Evolutionary conservation across 2,113 vertebrate species (phyloP).

Genomic region (Pimephales promelas): DNA sequence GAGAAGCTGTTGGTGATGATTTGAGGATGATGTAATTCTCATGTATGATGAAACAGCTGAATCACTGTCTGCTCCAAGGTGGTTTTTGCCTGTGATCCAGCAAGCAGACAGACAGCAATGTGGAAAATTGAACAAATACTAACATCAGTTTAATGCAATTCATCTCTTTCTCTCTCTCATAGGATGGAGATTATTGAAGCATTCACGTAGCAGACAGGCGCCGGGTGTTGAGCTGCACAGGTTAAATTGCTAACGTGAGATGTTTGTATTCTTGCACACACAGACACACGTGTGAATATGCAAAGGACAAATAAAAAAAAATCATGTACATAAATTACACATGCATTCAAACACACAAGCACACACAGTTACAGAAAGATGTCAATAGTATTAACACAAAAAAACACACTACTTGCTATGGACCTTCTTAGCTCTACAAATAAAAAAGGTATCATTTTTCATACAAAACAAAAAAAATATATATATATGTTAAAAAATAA

Average conservation of each 20-base stretch:
- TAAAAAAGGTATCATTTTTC: conserved; percentile 44
- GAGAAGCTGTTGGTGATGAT: background rate
- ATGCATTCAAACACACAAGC: background rate
- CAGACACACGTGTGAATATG: conserved; percentile 53
- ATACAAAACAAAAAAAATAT: conserved; percentile 69
- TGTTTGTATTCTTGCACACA: conserved; percentile 40
- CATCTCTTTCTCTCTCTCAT: conserved; percentile 46
- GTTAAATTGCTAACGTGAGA: conserved; percentile 45
- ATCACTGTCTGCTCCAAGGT: background rate
- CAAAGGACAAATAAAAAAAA: conserved; percentile 15
- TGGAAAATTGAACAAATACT: background rate
- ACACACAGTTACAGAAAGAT: background rate
- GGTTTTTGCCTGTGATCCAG: conserved; percentile 6
- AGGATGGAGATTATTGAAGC: conserved; percentile 16
- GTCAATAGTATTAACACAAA: conserved; percentile 6
- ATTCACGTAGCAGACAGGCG: background rate
- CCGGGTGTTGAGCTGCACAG: conserved; percentile 66
- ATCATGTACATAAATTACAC: conserved; percentile 52
- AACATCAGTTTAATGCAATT: conserved; percentile 24
- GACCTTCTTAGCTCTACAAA: background rate
- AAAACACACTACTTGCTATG: conserved; percentile 41
- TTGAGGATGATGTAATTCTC: background rate
- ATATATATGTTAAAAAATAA: conserved; percentile 64
- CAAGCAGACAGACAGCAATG: too few species aligned
- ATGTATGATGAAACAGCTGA: background rate